Evolutionary conservation across 2,888 invertebrate species (phyloP).

Genomic region (Leptinotarsa peninsularis): DNA sequence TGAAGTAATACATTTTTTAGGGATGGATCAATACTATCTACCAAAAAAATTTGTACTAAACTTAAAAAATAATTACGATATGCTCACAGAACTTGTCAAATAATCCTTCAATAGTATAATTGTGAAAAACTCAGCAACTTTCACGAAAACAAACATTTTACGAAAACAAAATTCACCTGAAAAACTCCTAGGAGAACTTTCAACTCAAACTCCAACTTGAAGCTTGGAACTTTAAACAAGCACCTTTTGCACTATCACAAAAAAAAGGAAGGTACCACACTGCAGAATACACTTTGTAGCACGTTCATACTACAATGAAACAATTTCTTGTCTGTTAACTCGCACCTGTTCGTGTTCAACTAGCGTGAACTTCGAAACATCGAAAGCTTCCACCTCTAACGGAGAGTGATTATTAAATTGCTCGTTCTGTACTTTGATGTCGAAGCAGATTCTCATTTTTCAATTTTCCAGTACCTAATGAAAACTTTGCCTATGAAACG

Average conservation of each 20-base stretch:
- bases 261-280: slow-evolving; percentile 12
- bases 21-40: too few species aligned
- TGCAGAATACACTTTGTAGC: slow-evolving; percentile 18
- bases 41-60: too few species aligned
- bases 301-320: slow-evolving; percentile 57
- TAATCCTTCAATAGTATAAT: too few species aligned
- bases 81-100: background rate
- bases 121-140: background rate
- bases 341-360: slow-evolving; percentile 60
- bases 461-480: background rate
- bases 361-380: slow-evolving; percentile 53
- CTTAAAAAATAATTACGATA: too few species aligned
- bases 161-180: background rate
- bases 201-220: background rate
- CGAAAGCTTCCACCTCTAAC: slow-evolving; percentile 50
- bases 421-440: slow-evolving; percentile 16
- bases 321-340: slow-evolving; percentile 55
- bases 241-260: slow-evolving; percentile 3
- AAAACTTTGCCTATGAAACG: background rate
- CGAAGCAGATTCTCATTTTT: background rate
- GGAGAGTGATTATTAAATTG: slow-evolving; percentile 16
- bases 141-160: background rate
- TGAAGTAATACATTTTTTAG: too few species aligned
- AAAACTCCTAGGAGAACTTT: background rate
- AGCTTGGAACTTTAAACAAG: background rate